Percentiles rank a stretch among this genome's conserved stretches.
These are phyloP conservation scores for Aporophyla nigra DNA, from an alignment of 2,888 invertebrate species.

Conservation along the genomic window DNA sequence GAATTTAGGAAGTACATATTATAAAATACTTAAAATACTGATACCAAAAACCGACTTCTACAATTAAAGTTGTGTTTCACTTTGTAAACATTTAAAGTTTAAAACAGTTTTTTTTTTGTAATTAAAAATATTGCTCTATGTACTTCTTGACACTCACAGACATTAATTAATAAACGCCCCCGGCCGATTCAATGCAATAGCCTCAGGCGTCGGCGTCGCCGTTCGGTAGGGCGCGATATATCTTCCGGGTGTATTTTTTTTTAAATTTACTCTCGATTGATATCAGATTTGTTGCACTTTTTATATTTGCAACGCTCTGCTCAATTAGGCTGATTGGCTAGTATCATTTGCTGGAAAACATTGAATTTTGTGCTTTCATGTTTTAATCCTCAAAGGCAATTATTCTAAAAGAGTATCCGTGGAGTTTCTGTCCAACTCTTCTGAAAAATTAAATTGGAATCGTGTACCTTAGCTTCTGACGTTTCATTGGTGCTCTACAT, in stretches of 20 bases:
- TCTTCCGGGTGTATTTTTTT: constrained; percentile 5
- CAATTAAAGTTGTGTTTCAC: too few relatives aligned
- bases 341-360: background rate
- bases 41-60: too few relatives aligned
- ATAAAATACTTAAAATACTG: too few relatives aligned
- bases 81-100: too few relatives aligned
- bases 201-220: background rate
- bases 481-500: too few relatives aligned
- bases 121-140: constrained; percentile 6
- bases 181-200: constrained; percentile 10
- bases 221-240: background rate
- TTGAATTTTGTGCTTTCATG: background rate
- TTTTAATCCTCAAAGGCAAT: too few relatives aligned
- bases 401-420: too few relatives aligned
- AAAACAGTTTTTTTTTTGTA: too few relatives aligned
- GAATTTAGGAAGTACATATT: too few relatives aligned
- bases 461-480: too few relatives aligned
- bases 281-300: background rate
- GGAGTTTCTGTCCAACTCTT: too few relatives aligned
- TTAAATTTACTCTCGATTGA: background rate
- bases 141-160: constrained; percentile 1
- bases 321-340: background rate
- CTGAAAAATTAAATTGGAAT: too few relatives aligned
- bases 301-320: background rate
- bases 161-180: constrained; percentile 5